Evolutionary conservation across 2,797 vertebrate species (phyloP), one percentile per base, ranked within the genome.

Genomic region (Amblyopsis hoosieri): DNA sequence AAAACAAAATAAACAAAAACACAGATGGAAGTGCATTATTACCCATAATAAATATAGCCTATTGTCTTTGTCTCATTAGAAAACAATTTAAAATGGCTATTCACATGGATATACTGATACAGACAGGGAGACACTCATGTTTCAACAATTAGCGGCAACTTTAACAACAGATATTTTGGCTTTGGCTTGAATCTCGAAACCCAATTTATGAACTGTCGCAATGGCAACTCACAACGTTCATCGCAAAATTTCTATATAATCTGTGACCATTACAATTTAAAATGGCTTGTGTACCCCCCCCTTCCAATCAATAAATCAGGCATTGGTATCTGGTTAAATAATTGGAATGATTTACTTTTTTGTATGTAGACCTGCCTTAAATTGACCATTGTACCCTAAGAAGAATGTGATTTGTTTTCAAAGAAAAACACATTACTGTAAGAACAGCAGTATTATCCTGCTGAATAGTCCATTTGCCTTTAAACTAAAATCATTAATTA

Each of bases 41-140:
- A 51, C 49, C 7, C 7, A 29, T 14, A 73, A 56, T 29, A 67
- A 75, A 54, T 31, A 62, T 2, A 19, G 52, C 31, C 67, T 50
- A 69, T 64, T 70, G 77, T 83, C 69, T 71, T 81, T 77, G 80
- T 82, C 72, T 59, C 57, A 37, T 53, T 57, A 33, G 60, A 33
- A 42, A 10, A 42, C 9, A 42, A 8, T 42, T 42, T 42, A 4
- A 42, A 6, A 8, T 42, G 9, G 37, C 9, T 42, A 42, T 9
- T 42, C 1, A 42, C 37, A 42, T 42, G 37, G 37, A 42, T 42
- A 42, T 42, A 42, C 37, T 42, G n/a, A 50, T 1, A 6, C 45
- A 9, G 8, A 12, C 6, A 19, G 15, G 17, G 4, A 67, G 29
- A 47, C 17, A 51, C 11, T 49, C 54, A 51, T 13, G 42, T 64